A percentile compares a stretch with the other conserved stretches of the same genome.
phyloP scores from a whole-genome alignment of 2,888 invertebrate genomes.

The Mechanitis mazaeus region DNA sequence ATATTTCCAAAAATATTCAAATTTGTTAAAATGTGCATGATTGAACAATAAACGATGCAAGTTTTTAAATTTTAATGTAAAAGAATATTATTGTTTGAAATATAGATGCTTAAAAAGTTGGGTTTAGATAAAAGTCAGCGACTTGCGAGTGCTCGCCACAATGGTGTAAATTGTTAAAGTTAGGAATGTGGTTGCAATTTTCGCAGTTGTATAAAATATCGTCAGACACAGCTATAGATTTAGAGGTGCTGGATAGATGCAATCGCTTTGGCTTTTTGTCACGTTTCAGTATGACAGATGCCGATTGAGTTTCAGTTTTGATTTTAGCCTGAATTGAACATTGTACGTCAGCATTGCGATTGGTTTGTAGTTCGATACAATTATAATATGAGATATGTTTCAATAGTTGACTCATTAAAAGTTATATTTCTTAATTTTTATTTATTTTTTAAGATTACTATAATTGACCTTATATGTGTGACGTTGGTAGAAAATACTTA shows the following conservation, averaged over 20 bases:
- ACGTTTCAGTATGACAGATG: slow-evolving; percentile 41
- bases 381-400: slow-evolving; percentile 3
- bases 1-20: neutral
- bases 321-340: slow-evolving; percentile 13
- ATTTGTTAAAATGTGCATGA: neutral
- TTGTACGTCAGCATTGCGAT: neutral
- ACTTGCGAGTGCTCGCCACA: slow-evolving; percentile 33
- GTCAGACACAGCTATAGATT: slow-evolving; percentile 49
- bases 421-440: too few relatives aligned
- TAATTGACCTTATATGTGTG: too few relatives aligned
- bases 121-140: slow-evolving; percentile 22
- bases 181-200: slow-evolving; percentile 65
- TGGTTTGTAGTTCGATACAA: neutral
- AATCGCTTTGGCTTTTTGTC: slow-evolving; percentile 54
- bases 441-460: too few relatives aligned
- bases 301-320: slow-evolving; percentile 35
- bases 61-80: too few relatives aligned
- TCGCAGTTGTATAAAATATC: slow-evolving; percentile 66
- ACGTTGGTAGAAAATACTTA: too few relatives aligned
- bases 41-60: neutral
- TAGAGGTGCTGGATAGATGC: slow-evolving; percentile 45
- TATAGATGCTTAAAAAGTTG: too few relatives aligned
- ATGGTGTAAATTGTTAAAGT: slow-evolving; percentile 67
- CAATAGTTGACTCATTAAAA: too few relatives aligned
- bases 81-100: neutral